phyloP scores from a whole-genome alignment of 2,888 invertebrate genomes.

The Atethmia centrago region DNA sequence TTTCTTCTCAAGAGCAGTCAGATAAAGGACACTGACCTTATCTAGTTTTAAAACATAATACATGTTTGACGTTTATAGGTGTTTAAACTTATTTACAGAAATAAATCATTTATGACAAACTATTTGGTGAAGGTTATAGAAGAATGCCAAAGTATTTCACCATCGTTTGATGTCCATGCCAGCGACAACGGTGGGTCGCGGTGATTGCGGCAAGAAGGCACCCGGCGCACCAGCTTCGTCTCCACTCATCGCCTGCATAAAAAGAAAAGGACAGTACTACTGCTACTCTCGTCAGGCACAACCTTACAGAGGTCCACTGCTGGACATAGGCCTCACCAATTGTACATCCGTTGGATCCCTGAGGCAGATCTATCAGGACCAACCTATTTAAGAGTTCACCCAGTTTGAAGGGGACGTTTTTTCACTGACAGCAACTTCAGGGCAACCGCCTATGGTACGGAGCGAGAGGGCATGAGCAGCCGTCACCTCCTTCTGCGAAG shows the following conservation, averaged over 20 bases:
- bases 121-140: background rate
- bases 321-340: too few relatives aligned
- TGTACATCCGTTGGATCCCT: background rate
- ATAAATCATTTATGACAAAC: background rate
- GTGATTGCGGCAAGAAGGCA: conserved; percentile 71
- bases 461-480: too few relatives aligned
- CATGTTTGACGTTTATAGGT: background rate
- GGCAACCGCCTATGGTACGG: too few relatives aligned
- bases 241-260: conserved; percentile 66
- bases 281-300: background rate
- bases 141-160: conserved; percentile 62
- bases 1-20: background rate
- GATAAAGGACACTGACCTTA: background rate
- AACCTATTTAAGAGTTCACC: background rate
- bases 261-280: background rate
- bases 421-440: too few relatives aligned
- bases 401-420: background rate
- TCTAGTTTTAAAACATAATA: background rate
- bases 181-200: conserved; percentile 69
- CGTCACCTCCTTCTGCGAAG: too few relatives aligned
- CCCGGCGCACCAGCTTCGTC: conserved; percentile 74
- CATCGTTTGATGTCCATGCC: conserved; percentile 78
- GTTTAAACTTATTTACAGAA: background rate
- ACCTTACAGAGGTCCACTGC: too few relatives aligned
- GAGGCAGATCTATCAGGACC: background rate